Evolutionary conservation across 2,113 vertebrate genomes (phyloP).

Genomic region (Cathartes aura): DNA sequence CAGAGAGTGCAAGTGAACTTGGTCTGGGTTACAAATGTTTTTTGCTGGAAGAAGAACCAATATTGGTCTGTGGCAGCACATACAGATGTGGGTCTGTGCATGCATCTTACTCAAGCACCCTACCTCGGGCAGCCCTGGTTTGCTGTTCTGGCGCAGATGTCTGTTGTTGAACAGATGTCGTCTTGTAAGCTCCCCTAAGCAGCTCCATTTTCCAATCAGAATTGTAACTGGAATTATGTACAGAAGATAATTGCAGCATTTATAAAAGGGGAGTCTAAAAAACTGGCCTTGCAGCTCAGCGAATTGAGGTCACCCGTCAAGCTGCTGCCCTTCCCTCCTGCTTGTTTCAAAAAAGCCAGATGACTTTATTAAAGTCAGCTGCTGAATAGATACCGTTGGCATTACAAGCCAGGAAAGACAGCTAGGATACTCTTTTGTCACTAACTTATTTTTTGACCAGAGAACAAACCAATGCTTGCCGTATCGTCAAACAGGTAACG

Average conservation of each 20-base stretch:
- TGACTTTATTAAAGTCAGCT: conserved; percentile 29
- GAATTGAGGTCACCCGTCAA: conserved; percentile 61
- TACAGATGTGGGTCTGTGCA: background rate
- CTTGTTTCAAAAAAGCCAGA: conserved; percentile 2
- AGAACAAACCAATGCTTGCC: conserved; percentile 59
- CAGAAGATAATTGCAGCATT: conserved; percentile 61
- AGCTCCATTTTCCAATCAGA: conserved; percentile 75
- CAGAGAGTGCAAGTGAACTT: background rate
- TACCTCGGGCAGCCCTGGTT: background rate
- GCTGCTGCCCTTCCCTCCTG: conserved; percentile 19
- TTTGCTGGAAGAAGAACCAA: background rate
- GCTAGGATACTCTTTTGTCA: conserved; percentile 32
- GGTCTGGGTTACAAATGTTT: background rate
- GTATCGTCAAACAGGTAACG: conserved; percentile 57
- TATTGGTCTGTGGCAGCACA: background rate
- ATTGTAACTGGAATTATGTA: conserved; percentile 69
- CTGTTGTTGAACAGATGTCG: conserved; percentile 67
- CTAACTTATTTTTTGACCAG: conserved; percentile 23
- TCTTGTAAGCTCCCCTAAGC: conserved; percentile 69
- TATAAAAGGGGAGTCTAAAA: conserved; percentile 46
- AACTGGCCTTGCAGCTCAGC: background rate
- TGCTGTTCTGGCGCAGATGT: conserved; percentile 45
- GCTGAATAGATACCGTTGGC: background rate
- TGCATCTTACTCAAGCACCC: background rate
- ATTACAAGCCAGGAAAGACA: conserved; percentile 25